Evolutionary conservation across 2,888 invertebrate species (phyloP), one percentile per base, ranked within the genome.

Genomic region (Silvanus unidentatus): DNA sequence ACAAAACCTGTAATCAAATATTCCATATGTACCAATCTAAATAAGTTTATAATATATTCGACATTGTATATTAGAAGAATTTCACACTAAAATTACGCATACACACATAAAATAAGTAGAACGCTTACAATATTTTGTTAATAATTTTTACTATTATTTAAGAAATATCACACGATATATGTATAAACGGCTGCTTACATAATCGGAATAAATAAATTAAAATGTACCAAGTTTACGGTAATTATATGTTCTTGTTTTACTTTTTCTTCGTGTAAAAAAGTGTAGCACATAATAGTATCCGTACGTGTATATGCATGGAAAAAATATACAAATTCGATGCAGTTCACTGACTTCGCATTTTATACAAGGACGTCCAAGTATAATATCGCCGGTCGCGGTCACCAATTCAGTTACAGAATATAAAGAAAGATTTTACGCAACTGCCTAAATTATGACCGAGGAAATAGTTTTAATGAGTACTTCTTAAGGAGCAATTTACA

Each of bases 301-400:
- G 3, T 22, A 22, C 14, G 14, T 39, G 9, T 4, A 32, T 8
- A 32, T 22, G 3, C 8, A 32, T 15, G 8, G 42, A 14, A 45
- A 45, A 45, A 41, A 43, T 28, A 30, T 30, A 46, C 42, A 41
- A 50, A 22, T 22, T 22, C 22, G 22, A 22, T 22, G 22, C 53
- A 57, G 55, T 57, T 55, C 54, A 53, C 49, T 48, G 57, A 53
- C 57, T 55, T 46, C 50, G 50, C 57, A 57, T 57, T 55, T 53
- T 48, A 50, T 41, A 53, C 55, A 57, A 57, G 57, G 57, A 53
- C 57, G 57, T 38, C 8, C 3, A 22, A 22, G 4, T 8, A 22
- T 22, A 5, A 41, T 15, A 32, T 29, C 29, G 45, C 46, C 44
- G 39, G 36, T 38, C 39, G 43, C 50, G 40, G 42, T 41, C 22